Evolutionary conservation across 2,797 vertebrate genomes (phyloP), one percentile per base, ranked within the genome.

Genomic region (Cygnus olor): DNA sequence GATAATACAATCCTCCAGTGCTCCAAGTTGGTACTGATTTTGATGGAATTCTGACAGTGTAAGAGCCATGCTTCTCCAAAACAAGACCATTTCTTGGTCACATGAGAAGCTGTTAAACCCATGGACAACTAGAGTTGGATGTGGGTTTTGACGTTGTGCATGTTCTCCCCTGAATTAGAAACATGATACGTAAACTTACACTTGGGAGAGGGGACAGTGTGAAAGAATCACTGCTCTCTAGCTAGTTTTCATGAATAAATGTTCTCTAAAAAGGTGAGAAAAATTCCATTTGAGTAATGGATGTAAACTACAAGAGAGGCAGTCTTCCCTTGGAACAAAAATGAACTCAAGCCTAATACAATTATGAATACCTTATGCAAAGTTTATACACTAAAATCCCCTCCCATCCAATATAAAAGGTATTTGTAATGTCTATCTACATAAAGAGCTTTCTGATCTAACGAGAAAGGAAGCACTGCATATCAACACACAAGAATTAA

Each of bases 191-290:
- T 69, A 81, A 88, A 91, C 79, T 45, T 77, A 70, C 58, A 84
- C 0, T 21, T 49, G 73, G 54, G 73, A 72, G 63, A 95, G 18
- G 60, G 53, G 36, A 71, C 30, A 60, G 40, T 49, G 42, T 57
- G 73, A 80, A 81, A 86, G 51, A 81, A 81, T 53, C 78, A 61
- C 36, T 87, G 61, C 82, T 95, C 94, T 69, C 54, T 65, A 74
- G 80, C 32, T 56, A 83, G 61, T 69, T 89, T 89, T 58, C 68
- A 74, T 65, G 28, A 90, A 91, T 51, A 83, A 32, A 63, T 72
- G 68, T 89, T 88, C 36, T 65, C 14, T 64, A 68, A 57, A 76
- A 84, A 82, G 28, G 58, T 73, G 68, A 82, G 28, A 18, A 84
- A 66, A 86, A 65, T 60, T 84, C 68, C 5, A 1, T 79, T 56